Conservation (phyloP, 2,113 vertebrate species). For the Mionectes macconnelli region DNA sequence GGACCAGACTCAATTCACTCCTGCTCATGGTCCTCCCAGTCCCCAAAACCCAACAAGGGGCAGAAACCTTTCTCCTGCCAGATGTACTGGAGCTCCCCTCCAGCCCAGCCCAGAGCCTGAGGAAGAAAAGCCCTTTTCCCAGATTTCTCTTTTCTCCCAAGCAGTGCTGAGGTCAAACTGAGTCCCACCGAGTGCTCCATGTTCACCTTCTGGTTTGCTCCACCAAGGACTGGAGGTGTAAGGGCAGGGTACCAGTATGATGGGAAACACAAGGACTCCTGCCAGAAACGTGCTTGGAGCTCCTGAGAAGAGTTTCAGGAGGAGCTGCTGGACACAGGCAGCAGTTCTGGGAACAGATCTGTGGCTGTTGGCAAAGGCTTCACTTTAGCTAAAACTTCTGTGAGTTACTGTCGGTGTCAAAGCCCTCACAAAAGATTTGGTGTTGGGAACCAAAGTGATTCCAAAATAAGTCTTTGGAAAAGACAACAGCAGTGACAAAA, state of each 20-base stretch:
- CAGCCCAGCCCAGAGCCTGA: neutral
- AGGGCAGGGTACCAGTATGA: neutral
- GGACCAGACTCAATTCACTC: neutral
- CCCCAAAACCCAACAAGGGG: fast-evolving
- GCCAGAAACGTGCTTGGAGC: neutral
- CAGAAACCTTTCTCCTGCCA: neutral
- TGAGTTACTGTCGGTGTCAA: neutral
- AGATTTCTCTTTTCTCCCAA: neutral
- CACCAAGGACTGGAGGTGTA: neutral
- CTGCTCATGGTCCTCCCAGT: neutral
- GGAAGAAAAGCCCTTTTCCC: neutral
- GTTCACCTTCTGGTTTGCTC: neutral
- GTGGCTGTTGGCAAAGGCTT: neutral
- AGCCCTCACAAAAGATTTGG: fast-evolving
- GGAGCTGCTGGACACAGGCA: neutral
- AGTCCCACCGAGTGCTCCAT: fast-evolving
- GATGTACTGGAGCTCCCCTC: neutral
- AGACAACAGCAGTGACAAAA: neutral
- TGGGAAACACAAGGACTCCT: neutral
- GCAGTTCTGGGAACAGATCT: neutral
- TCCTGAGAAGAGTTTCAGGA: neutral
- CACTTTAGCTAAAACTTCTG: neutral
- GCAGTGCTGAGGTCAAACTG: neutral
- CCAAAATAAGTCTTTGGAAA: neutral
- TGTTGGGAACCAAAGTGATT: neutral